A percentile compares a stretch with the other conserved stretches of the same genome.
Conservation (phyloP, 2,888 invertebrate species). For the Pocota personata region DNA sequence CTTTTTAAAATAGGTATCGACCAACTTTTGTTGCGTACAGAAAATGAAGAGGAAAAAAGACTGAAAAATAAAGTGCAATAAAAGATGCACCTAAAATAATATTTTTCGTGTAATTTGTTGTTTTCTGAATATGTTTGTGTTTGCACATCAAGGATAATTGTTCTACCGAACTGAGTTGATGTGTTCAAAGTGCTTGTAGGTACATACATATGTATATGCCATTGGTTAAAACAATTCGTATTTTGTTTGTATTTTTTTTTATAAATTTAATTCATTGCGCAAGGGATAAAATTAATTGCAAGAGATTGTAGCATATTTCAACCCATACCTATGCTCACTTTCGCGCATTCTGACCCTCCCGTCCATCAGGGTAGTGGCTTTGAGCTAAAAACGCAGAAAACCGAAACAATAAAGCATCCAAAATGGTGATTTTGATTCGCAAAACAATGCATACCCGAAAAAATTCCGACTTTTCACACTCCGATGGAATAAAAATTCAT, state of each 20-base stretch:
- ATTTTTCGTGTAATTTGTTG: constrained; percentile 4
- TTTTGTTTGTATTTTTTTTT: constrained; percentile 5
- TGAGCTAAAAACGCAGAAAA: constrained; percentile 59
- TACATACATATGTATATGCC: neutral
- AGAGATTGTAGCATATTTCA: constrained; percentile 51
- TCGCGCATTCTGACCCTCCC: constrained; percentile 44
- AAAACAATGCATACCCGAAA: constrained; percentile 71
- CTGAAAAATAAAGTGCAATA: neutral
- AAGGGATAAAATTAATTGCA: constrained; percentile 71
- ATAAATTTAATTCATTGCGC: constrained; percentile 64
- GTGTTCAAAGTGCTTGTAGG: constrained; percentile 20
- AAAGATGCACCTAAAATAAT: neutral
- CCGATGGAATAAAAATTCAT: constrained; percentile 81
- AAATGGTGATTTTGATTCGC: constrained; percentile 73
- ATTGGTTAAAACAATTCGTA: constrained; percentile 29
- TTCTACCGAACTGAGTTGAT: constrained; percentile 33
- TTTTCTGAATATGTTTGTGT: constrained; percentile 31
- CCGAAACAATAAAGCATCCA: constrained; percentile 69
- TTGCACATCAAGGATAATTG: constrained; percentile 53
- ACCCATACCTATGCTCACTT: neutral
- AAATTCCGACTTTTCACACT: constrained; percentile 80
- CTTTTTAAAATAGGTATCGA: neutral
- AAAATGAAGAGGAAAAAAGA: neutral
- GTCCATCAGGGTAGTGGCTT: constrained; percentile 58
- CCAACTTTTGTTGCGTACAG: too few relatives aligned